Evolutionary conservation across 2,797 vertebrate species (phyloP), one percentile per base, ranked within the genome.

Genomic region (Xerus rutilus): DNA sequence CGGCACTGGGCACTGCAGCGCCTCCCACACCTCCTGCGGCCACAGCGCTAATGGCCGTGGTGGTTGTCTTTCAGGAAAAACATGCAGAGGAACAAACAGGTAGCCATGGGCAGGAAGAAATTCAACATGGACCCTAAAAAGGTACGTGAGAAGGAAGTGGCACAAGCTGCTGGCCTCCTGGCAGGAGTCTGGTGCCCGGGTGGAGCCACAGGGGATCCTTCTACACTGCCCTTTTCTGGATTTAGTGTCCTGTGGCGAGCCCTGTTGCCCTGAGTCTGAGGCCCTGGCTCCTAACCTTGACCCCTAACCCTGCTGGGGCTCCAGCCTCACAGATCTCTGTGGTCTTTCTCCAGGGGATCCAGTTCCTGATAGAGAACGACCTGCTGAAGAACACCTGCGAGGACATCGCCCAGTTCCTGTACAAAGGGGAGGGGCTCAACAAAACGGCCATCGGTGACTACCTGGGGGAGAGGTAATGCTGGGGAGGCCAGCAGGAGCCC

Each of bases 121-220:
- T 99, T 99, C 97, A 99, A 99, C 98, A 99, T 99, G 99, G 99
- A 99, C 97, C 99, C 99, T 82, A 99, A 99, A 97, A 99, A 99
- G 99, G 99, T 99, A 98, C 97, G 97, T 17, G 62, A 14, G 52
- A 59, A 20, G 57, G 54, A n/a, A 47, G 17, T 0, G 11, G 73
- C 35, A 14, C 7, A 6, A 17, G 11, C 45, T 25, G 65, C 20
- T 70, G 20, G 54, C 54, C 54, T 57, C 6, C 20, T n/a, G 43
- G 10, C 15, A 28, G 79, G 15, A 2, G 5, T 74, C 11, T 10
- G 21, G 54, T 7, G 30, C 32, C 39, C 14, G 32, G 15, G 5
- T 9, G 43, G 47, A 32, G 11, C 25, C 43, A 7, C 5, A 8
- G 52, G 5, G 17, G 7, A 14, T 57, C 18, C 70, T 49, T 39